Evolutionary conservation across 1,140 invertebrate genomes (phyloP).

Genomic region (Ooceraea biroi): DNA sequence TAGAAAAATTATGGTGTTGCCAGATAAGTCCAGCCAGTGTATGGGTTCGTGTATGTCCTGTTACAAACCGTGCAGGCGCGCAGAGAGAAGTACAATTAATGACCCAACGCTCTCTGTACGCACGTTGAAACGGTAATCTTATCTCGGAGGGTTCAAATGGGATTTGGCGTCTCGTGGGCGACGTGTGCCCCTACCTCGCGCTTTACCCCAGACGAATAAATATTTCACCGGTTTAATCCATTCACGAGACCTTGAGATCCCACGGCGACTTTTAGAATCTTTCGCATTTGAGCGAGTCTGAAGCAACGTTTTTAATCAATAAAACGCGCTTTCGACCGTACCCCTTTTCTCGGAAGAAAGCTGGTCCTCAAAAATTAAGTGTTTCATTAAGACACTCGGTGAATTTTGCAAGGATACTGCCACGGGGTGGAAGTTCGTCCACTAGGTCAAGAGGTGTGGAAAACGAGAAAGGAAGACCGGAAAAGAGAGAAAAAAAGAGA

Average conservation of each 20-base stretch:
- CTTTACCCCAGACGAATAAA: constrained; percentile 31
- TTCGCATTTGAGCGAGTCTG: not conserved
- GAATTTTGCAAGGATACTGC: not conserved
- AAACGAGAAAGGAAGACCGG: too few species aligned
- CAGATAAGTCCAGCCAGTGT: not conserved
- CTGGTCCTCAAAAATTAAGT: constrained; percentile 16
- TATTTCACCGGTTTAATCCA: constrained; percentile 44
- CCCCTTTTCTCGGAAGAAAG: constrained; percentile 4
- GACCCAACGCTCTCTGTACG: constrained; percentile 13
- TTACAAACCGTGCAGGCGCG: not conserved
- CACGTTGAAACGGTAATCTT: constrained; percentile 5
- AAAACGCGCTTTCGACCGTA: constrained; percentile 8
- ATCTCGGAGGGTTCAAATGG: constrained; percentile 36
- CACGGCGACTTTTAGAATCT: constrained; percentile 27
- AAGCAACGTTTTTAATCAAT: constrained; percentile 15
- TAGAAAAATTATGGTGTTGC: constrained; percentile 50
- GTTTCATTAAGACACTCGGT: not conserved
- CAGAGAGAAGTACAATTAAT: constrained; percentile 21
- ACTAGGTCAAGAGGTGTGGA: constrained; percentile 28
- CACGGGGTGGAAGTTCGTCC: not conserved
- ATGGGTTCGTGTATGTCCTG: not conserved
- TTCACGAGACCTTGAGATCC: constrained; percentile 3
- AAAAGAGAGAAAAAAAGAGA: too few species aligned
- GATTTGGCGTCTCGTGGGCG: not conserved
- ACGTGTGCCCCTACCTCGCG: not conserved